Conservation (phyloP, 2,113 vertebrate species). For the Paedocypris sp. region DNA sequence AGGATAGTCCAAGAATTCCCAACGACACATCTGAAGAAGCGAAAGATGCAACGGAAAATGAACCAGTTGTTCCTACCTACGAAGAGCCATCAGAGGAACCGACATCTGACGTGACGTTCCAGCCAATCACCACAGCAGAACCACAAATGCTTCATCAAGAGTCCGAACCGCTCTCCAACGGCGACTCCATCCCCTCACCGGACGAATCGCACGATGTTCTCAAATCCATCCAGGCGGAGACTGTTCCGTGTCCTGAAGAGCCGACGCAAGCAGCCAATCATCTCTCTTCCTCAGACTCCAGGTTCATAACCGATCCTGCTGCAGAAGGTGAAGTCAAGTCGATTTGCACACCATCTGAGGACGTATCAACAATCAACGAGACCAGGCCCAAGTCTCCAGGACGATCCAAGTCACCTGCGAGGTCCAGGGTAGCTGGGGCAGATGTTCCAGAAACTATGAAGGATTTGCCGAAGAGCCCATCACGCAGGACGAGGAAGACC, state of each 20-base stretch:
- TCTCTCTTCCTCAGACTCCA: not conserved
- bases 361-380: not conserved
- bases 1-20: not conserved
- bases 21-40: not conserved
- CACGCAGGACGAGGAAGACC: slow-evolving; percentile 50
- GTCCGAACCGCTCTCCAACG: not conserved
- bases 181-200: not conserved
- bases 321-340: not conserved
- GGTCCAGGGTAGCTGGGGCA: not conserved
- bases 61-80: not conserved
- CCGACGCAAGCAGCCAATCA: not conserved
- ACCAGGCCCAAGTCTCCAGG: not conserved
- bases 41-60: slow-evolving; percentile 1
- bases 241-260: not conserved
- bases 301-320: not conserved
- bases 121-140: not conserved
- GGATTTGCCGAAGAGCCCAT: slow-evolving; percentile 45
- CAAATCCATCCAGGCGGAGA: not conserved
- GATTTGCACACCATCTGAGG: not conserved
- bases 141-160: not conserved
- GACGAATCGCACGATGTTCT: not conserved
- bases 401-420: not conserved
- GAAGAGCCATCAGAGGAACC: not conserved
- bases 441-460: not conserved
- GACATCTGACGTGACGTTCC: not conserved